These are phyloP conservation scores for Cyclura pinguis DNA, from an alignment of 2,797 vertebrate species.

Conservation along the genomic window DNA sequence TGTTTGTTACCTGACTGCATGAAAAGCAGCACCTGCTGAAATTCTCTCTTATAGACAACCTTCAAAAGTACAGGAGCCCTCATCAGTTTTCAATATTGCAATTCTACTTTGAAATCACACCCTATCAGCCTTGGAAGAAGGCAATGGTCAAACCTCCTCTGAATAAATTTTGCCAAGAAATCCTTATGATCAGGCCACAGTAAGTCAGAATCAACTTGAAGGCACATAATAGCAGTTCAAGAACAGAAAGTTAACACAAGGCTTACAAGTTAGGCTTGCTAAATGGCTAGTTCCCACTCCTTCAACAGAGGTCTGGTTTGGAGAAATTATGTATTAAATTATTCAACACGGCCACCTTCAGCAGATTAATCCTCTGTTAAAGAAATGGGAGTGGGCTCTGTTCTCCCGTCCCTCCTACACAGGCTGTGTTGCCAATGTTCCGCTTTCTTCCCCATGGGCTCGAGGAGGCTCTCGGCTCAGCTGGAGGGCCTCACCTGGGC, in stretches of 20 bases:
- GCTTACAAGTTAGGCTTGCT: not conserved
- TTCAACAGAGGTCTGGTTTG: not conserved
- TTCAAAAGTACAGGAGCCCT: no score
- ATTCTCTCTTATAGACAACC: no score
- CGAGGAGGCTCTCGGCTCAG: not conserved
- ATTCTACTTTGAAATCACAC: no score
- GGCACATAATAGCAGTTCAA: no score
- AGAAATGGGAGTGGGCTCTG: not conserved
- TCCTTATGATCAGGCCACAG: no score
- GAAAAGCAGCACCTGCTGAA: no score
- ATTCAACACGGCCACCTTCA: not conserved
- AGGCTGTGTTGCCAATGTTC: not conserved
- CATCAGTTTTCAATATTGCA: no score
- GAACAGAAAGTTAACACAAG: not conserved
- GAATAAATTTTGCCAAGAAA: no score
- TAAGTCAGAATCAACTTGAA: no score
- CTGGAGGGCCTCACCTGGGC: not conserved
- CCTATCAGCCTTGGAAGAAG: no score
- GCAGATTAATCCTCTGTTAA: not conserved
- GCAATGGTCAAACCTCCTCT: no score
- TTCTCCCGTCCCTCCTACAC: not conserved
- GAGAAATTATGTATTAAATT: not conserved
- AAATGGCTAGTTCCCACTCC: not conserved
- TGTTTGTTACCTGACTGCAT: no score
- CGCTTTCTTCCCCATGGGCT: not conserved